These are phyloP conservation scores for Syrphus vitripennis DNA, from an alignment of 2,888 invertebrate genomes.

Conservation along the genomic window DNA sequence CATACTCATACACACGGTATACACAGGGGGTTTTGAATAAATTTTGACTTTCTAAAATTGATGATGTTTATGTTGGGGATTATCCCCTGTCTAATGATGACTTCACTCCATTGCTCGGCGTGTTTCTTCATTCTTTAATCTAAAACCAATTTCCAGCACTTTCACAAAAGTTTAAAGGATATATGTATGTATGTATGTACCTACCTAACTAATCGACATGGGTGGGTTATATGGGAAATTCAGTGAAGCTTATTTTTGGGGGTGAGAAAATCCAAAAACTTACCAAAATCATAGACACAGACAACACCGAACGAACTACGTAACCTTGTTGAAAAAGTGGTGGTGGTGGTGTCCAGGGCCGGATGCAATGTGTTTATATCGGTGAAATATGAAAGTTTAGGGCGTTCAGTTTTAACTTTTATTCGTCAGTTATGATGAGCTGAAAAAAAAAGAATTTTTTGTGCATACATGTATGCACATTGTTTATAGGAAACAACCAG, in stretches of 20 bases:
- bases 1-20: background rate
- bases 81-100: slow-evolving; percentile 34
- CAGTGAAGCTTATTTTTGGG: background rate
- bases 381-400: background rate
- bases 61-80: slow-evolving; percentile 65
- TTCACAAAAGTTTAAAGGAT: slow-evolving; percentile 64
- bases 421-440: too few species aligned
- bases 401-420: background rate
- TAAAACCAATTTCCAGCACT: slow-evolving; percentile 68
- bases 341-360: background rate
- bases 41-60: slow-evolving; percentile 68
- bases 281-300: slow-evolving; percentile 57
- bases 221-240: background rate
- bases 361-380: background rate
- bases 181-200: background rate
- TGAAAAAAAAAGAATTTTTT: too few species aligned
- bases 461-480: too few species aligned
- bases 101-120: slow-evolving; percentile 18
- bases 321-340: background rate
- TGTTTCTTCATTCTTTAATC: slow-evolving; percentile 58
- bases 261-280: slow-evolving; percentile 15
- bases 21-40: slow-evolving; percentile 60
- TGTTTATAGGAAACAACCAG: too few species aligned
- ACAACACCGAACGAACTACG: slow-evolving; percentile 18
- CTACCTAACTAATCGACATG: slow-evolving; percentile 17